Evolutionary conservation across 53 echinoderm and acorn worm species (phyloP).

Genomic region (Echinometra lucunter): DNA sequence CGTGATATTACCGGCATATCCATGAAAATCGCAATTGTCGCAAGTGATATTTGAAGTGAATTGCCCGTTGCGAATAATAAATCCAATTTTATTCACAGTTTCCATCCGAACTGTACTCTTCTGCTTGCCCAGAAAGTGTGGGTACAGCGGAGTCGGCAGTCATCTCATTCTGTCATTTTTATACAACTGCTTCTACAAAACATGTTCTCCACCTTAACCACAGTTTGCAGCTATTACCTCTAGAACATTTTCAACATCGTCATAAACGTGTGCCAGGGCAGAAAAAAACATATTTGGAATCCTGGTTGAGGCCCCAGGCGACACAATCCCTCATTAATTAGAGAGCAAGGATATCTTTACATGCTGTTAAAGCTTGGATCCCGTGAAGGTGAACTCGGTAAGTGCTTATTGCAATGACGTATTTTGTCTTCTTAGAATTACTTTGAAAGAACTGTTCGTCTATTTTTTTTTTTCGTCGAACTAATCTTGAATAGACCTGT

Average conservation of each 20-base stretch:
- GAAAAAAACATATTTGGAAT: not conserved
- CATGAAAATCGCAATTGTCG: not conserved
- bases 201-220: not conserved
- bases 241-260: not conserved
- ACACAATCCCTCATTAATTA: constrained; percentile 7
- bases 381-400: not conserved
- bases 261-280: not conserved
- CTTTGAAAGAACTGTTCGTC: too few relatives aligned
- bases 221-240: not conserved
- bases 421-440: not conserved
- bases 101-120: not conserved
- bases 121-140: not conserved
- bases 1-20: not conserved
- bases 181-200: not conserved
- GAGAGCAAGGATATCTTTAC: not conserved
- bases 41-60: not conserved
- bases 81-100: not conserved
- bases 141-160: not conserved
- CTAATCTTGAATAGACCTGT: too few relatives aligned
- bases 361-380: not conserved
- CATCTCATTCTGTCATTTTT: not conserved
- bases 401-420: not conserved
- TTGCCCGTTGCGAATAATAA: not conserved
- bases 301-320: not conserved
- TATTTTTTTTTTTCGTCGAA: too few relatives aligned